Base-by-base conservation (phyloP, 2,113 vertebrate genomes). In the Seriola rivoliana region DNA sequence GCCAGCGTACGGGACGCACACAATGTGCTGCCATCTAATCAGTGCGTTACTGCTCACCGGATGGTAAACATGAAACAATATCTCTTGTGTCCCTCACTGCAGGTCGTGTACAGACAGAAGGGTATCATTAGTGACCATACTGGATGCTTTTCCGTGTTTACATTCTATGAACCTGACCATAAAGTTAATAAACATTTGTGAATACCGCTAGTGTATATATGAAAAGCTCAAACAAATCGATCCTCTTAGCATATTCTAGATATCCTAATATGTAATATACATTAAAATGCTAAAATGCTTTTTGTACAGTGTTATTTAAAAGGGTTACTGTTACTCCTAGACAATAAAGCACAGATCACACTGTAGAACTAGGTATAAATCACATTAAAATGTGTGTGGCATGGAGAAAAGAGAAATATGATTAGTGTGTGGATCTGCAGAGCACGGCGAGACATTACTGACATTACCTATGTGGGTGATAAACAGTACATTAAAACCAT, bases 11-110 rank as follows among this genome's bases (percentile, higher is more conserved):
- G 71, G 86, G 88, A 89, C 87, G 87, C 79, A 74, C 81, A 91
- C 73, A 78, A 59, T 79, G 84, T 82, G 75, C 82, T 78, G 78
- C 79, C 74, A 82, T 92, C 86, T 93, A 93, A 95, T 95, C 94
- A 94, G 87, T 58, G 80, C 12, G 64, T 64, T 82, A 81, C 83
- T 74, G 63, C 90, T 93, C 87, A 78, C 75, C 12, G 70, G 71
- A 71, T 71, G 86, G 91, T 81, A 86, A 91, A 94, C 89, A 89
- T 71, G 71, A 72, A 77, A 86, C 88, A 90, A 84, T 57, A 68
- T 76, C 36, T 85, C 71, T 77, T 59, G 32, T 71, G 70, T 86
- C 54, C 29, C 70, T 65, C 4, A 32, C 32, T n/a, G 54, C 46
- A 62, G 57, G 65, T 65, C 70, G 50, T 60, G 52, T 48, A 55